phyloP scores from a whole-genome alignment of 2,888 invertebrate genomes.

The Eilema depressum region DNA sequence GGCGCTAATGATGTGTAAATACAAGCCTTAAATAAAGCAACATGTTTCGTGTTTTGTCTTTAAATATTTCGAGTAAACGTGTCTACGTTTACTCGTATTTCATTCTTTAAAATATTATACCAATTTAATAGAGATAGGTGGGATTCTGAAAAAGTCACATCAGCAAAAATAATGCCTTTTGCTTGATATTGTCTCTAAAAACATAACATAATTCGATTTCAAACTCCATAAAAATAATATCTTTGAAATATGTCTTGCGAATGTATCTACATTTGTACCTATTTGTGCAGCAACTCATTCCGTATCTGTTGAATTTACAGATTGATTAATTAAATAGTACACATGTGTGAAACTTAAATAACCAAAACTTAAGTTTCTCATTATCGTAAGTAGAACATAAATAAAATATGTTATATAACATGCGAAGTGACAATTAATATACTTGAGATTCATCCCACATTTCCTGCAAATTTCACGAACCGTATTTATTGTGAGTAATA shows the following conservation, averaged over 20 bases:
- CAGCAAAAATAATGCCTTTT: too few species aligned
- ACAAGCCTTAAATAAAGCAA: slow-evolving; percentile 19
- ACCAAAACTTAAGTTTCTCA: neutral
- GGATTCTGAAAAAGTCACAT: too few species aligned
- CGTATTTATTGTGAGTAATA: slow-evolving; percentile 23
- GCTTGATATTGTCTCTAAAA: neutral
- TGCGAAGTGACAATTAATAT: neutral
- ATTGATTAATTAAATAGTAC: neutral
- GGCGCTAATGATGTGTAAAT: slow-evolving; percentile 36
- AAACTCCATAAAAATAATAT: too few species aligned
- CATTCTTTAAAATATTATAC: too few species aligned
- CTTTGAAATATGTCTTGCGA: too few species aligned
- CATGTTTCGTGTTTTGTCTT: slow-evolving; percentile 18
- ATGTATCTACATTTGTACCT: too few species aligned
- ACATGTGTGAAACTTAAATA: neutral
- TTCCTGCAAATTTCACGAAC: neutral
- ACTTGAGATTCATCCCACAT: neutral
- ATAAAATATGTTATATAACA: neutral
- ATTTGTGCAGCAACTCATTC: too few species aligned
- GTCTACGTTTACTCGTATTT: too few species aligned
- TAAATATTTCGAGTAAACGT: slow-evolving; percentile 8
- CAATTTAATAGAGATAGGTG: too few species aligned
- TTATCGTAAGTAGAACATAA: neutral
- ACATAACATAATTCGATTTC: too few species aligned
- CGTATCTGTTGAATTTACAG: too few species aligned